Evolutionary conservation across 1,140 invertebrate genomes (phyloP).

Genomic region (Piezodorus guildinii): DNA sequence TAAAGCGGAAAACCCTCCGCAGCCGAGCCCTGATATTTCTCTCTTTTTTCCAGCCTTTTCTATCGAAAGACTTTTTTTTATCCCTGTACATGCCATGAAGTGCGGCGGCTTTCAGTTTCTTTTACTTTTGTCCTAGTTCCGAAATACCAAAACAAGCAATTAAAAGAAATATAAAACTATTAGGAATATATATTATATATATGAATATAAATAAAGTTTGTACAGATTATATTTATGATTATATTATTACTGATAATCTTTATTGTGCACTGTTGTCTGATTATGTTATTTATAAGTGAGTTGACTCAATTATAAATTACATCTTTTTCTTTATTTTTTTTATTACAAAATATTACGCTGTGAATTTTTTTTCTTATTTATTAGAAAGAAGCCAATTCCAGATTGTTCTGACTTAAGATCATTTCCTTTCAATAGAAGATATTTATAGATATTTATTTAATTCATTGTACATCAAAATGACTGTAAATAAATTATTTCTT

Average conservation of each 20-base stretch:
- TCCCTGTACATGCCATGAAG: no score
- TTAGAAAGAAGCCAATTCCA: background rate
- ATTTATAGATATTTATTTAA: background rate
- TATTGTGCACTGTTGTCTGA: slow-evolving; percentile 5
- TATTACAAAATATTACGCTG: no score
- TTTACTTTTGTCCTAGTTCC: no score
- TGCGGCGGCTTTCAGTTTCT: no score
- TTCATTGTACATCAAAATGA: background rate
- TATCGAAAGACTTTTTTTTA: no score
- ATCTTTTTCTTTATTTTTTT: no score
- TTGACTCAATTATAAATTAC: background rate
- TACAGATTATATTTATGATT: slow-evolving; percentile 15
- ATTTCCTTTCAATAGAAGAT: background rate
- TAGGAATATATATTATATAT: slow-evolving; percentile 3
- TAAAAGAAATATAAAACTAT: slow-evolving; percentile 3
- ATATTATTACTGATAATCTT: background rate
- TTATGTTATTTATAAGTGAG: slow-evolving; percentile 2
- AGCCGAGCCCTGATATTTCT: no score
- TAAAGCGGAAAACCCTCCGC: slow-evolving; percentile 1
- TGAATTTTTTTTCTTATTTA: background rate
- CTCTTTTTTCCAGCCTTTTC: no score
- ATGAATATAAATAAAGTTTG: slow-evolving; percentile 3
- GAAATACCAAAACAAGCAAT: no score
- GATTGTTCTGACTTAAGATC: background rate
- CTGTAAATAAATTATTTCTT: slow-evolving; percentile 14